Base-by-base conservation (phyloP, 2,888 invertebrate species). In the Pachliopta kotzebuea region DNA sequence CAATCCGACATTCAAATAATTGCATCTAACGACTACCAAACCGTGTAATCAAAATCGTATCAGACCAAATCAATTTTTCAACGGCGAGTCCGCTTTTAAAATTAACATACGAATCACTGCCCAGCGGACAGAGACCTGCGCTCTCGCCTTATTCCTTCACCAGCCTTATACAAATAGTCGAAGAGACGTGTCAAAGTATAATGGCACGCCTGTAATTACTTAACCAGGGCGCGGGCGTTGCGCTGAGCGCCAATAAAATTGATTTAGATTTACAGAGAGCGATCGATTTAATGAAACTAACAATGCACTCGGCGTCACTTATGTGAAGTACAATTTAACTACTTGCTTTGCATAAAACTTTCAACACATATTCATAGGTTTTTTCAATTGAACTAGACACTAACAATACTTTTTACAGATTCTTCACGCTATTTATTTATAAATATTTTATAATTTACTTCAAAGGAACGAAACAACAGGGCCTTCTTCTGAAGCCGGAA, bases 1-100 rank as follows among this genome's bases (percentile, higher is more conserved):
- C 70, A 69, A 65, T 75, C 78, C 54, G 24, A 37, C 55, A 57
- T 55, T 61, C 82, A 83, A 82, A 86, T 87, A 88, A 90, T 89
- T 85, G 84, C 85, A 84, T 85, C 84, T 84, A 86, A 86, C 88
- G 78, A 84, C 82, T 73, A 68, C 3, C 80, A 79, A 81, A 83
- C 76, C 85, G 68, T 90, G 83, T 90, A 89, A 90, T 90, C 89
- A 90, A 86, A 89, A 86, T 77, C 84, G 79, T 88, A 90, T 88
- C 89, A 87, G 79, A 76, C 80, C 77, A 89, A 90, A 90, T 90
- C 90, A 90, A 90, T 90, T 90, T 90, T 86, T 88, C 88, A 86
- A 80, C 84, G 84, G 74, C 75, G 77, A 74, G 76, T 78, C 76
- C 85, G 83, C 83, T 85, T 88, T 85, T 81, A 86, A 86, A 88